Base-by-base conservation (phyloP, 53 echinoderm and acorn worm species). In the Astropecten irregularis region DNA sequence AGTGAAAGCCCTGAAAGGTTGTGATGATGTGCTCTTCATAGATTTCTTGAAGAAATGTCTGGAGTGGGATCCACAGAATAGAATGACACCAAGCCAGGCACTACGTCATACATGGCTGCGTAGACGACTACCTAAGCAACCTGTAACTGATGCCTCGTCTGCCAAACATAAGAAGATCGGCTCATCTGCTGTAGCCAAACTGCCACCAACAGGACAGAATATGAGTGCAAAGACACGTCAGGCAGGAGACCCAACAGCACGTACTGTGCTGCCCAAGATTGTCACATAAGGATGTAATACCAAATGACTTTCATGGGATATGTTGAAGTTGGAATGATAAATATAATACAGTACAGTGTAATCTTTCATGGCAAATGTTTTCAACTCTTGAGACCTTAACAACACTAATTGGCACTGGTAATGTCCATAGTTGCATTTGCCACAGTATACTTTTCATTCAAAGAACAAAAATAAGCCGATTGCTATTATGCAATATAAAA, bases 251-350 rank as follows among this genome's bases (percentile, higher is more conserved):
- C 90, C 73, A 30, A 57, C 94, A 16, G 91, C 94, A 53, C 88
- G 99, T 15, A 99, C 99, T 36, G 99, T 99, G 34, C 89, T 99
- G 47, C 99, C 99, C 25, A 99, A 99, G 76, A 99, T 99, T 83
- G 99, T 99, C 51, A 99, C 94, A 68, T 95, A 95, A 69, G 31
- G 27, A 71, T 47, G 30, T 16, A 57, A 9, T 6, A 27, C 22
- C 58, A 21, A 57, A 27, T 40, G n/a, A 34, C 34, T 66, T 10
- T 66, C 9, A 35, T 34, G 19, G 4, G 46, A 49, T 14, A 48
- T 69, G 29, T 40, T 30, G 70, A 29, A 31, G 4, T 4, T n/a
- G 19, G 54, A 11, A 46, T 46, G 47, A 54, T n/a, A n/a, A 21
- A 42, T 16, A 21, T 36, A 37, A 35, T 23, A 32, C n/a, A 25